A percentile compares a stretch with the other conserved stretches of the same genome.
Conservation (phyloP, 1,140 invertebrate species). For the Zaprionus gabonicus region DNA sequence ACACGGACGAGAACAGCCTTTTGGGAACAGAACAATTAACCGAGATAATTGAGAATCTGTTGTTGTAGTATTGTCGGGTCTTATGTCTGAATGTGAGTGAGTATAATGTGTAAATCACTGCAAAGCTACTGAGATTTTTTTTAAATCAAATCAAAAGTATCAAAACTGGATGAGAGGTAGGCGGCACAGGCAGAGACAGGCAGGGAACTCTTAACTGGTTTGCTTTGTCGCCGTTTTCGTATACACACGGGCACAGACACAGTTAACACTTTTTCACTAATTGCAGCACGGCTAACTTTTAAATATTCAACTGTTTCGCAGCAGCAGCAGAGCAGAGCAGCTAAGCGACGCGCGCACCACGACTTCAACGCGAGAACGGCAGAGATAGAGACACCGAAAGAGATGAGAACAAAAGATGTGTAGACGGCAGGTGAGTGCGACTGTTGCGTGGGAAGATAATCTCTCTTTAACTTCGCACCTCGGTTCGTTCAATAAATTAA, state of each 20-base stretch:
- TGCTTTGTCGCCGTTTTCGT: conserved; percentile 50
- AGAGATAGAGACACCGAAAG: not conserved
- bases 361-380: not conserved
- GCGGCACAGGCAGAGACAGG: not conserved
- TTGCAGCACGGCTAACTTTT: conserved; percentile 51
- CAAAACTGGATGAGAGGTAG: conserved; percentile 43
- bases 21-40: conserved; percentile 21
- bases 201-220: conserved; percentile 54
- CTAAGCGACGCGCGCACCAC: conserved; percentile 54
- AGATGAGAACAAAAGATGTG: not conserved
- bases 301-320: conserved; percentile 43
- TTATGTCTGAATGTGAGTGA: conserved; percentile 27
- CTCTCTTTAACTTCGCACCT: conserved; percentile 5
- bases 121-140: conserved; percentile 46
- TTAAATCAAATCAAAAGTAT: conserved; percentile 25
- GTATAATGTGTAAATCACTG: conserved; percentile 17
- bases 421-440: conserved; percentile 18
- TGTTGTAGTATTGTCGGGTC: conserved; percentile 23
- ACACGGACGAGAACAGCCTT: conserved; percentile 24
- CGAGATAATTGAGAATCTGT: conserved; percentile 37
- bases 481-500: conserved; percentile 9
- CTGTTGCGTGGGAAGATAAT: not conserved
- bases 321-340: conserved; percentile 6
- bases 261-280: conserved; percentile 57
- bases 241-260: conserved; percentile 13